Conservation (phyloP, 2,113 vertebrate species). For the Pelecanoides urinatrix region DNA sequence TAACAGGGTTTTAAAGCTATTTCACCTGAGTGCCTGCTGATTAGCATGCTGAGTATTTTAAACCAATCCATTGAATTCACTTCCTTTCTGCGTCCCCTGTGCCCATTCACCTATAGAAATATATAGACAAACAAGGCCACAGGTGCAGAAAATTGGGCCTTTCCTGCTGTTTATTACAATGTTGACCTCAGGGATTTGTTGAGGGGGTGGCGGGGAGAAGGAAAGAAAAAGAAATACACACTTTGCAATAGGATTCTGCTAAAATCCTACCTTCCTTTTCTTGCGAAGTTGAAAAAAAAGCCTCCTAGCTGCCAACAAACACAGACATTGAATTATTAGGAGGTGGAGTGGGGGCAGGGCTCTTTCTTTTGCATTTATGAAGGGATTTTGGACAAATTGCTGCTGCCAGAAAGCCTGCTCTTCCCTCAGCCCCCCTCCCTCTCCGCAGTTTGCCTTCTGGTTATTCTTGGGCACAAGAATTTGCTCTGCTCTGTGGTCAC, state of each 20-base stretch:
- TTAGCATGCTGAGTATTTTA: conserved; percentile 62
- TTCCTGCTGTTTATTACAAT: conserved; percentile 69
- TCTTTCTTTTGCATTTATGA: neutral
- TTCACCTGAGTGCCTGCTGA: conserved; percentile 66
- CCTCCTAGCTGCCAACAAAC: neutral
- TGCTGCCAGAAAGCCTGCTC: neutral
- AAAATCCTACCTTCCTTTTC: conserved; percentile 33
- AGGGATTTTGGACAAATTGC: neutral
- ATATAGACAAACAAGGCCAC: conserved; percentile 60
- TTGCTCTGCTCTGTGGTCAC: neutral
- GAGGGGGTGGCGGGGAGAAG: neutral
- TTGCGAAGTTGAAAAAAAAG: neutral
- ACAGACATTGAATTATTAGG: neutral
- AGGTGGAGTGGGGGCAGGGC: neutral
- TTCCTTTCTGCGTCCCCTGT: conserved; percentile 58
- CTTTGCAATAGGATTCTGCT: conserved; percentile 2
- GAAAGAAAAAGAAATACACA: neutral
- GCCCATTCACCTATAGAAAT: conserved; percentile 67
- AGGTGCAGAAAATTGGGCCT: conserved; percentile 68
- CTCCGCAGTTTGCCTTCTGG: neutral
- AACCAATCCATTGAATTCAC: conserved; percentile 63
- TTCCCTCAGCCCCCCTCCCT: neutral
- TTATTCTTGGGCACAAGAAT: neutral
- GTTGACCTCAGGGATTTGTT: conserved; percentile 18
- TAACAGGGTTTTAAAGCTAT: conserved; percentile 45